Evolutionary conservation across 2,113 vertebrate species (phyloP).

Genomic region (Pituophis catenifer): DNA sequence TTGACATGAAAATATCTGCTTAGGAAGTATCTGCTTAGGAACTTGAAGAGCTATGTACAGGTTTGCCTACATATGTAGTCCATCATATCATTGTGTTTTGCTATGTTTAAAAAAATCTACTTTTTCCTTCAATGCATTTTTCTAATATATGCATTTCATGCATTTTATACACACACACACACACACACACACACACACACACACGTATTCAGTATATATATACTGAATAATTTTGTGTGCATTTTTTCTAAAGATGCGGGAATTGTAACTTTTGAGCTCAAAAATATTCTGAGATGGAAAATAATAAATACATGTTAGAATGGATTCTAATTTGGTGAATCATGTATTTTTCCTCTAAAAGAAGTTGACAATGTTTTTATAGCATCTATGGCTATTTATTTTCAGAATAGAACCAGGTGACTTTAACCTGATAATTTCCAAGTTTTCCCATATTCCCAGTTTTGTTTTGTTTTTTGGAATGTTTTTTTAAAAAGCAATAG

Average conservation of each 20-base stretch:
- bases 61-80: neutral
- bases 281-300: neutral
- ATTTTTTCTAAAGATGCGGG: neutral
- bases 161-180: neutral
- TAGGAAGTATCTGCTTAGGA: neutral
- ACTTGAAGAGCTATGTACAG: neutral
- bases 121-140: neutral
- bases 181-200: too few species aligned
- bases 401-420: neutral
- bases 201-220: too few species aligned
- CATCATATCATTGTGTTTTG: neutral
- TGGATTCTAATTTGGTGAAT: neutral
- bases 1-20: neutral
- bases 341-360: neutral
- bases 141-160: neutral
- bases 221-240: neutral
- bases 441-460: neutral
- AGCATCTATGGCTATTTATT: neutral
- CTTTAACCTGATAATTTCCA: neutral
- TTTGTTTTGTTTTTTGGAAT: neutral
- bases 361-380: neutral
- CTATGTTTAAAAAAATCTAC: neutral
- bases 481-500: neutral
- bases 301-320: neutral
- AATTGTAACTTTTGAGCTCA: too few species aligned